Conservation (phyloP, 2,888 invertebrate genomes). For the Spodoptera exigua region DNA sequence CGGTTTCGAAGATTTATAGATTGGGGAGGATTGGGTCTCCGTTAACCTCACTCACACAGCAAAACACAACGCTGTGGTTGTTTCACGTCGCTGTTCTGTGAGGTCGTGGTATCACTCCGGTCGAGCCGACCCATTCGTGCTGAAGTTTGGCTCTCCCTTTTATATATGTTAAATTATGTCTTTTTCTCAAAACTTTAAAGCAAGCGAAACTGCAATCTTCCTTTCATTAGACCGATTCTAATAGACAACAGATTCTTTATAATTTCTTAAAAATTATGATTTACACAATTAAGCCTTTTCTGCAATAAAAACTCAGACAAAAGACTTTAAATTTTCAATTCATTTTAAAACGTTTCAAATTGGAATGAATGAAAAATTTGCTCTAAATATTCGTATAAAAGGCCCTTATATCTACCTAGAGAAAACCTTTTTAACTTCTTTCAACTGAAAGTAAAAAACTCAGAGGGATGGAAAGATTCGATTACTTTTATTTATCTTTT, state of each 20-base stretch:
- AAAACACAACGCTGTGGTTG: too few species aligned
- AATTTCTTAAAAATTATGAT: too few species aligned
- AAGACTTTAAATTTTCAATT: constrained; percentile 48
- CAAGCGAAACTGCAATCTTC: constrained; percentile 36
- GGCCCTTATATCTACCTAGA: constrained; percentile 26
- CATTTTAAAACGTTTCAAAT: constrained; percentile 38
- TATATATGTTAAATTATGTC: too few species aligned
- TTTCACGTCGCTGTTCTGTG: too few species aligned
- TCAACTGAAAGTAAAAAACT: constrained; percentile 42
- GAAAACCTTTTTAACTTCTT: constrained; percentile 49
- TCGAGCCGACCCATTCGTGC: too few species aligned
- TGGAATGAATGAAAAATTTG: constrained; percentile 47
- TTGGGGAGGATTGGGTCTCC: too few species aligned
- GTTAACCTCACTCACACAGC: too few species aligned
- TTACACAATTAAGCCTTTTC: constrained; percentile 16
- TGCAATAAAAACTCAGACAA: constrained; percentile 51
- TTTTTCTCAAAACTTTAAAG: constrained; percentile 33
- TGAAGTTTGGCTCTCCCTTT: too few species aligned
- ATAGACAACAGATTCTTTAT: too few species aligned
- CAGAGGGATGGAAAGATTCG: constrained; percentile 51
- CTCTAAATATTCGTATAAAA: constrained; percentile 38
- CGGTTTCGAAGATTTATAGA: too few species aligned
- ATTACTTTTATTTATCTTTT: constrained; percentile 54
- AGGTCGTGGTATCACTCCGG: too few species aligned
- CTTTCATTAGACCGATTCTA: too few species aligned